Evolutionary conservation across 1,140 invertebrate species (phyloP).

Genomic region (Ooceraea biroi): DNA sequence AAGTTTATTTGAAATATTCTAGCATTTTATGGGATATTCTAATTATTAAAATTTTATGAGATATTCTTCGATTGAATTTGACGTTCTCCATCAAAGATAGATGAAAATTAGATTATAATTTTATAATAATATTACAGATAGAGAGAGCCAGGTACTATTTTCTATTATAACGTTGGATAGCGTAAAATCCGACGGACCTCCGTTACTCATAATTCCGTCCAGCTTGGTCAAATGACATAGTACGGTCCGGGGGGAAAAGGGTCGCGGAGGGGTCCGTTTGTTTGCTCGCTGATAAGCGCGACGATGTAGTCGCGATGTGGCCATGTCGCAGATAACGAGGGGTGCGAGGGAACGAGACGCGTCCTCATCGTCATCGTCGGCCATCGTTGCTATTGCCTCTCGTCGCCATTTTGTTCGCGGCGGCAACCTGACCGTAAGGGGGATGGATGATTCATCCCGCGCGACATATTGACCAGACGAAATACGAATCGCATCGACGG

Average conservation of each 20-base stretch:
- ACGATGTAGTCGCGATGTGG: conserved; percentile 18
- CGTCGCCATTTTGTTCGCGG: conserved; percentile 38
- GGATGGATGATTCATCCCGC: conserved; percentile 61
- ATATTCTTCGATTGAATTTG: no score
- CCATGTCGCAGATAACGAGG: conserved; percentile 42
- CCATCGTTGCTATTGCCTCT: conserved; percentile 68
- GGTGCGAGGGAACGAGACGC: conserved; percentile 27
- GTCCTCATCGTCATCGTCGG: conserved; percentile 48
- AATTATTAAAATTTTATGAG: no score
- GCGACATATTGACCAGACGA: neutral
- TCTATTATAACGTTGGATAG: neutral
- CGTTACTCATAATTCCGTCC: conserved; percentile 31
- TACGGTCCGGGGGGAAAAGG: conserved; percentile 60
- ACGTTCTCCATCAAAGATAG: no score
- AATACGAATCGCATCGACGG: neutral
- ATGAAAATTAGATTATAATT: no score
- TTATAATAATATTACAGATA: no score
- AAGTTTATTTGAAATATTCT: no score
- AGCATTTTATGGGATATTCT: no score
- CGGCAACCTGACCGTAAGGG: conserved; percentile 19
- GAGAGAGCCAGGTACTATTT: neutral
- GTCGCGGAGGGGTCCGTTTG: conserved; percentile 68
- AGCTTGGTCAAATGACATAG: conserved; percentile 40
- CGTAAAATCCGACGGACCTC: neutral
- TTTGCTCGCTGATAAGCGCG: conserved; percentile 70